Percentiles rank a stretch among this genome's conserved stretches.
phyloP scores from a whole-genome alignment of 2,113 vertebrate genomes.

The Rhombomys opimus region DNA sequence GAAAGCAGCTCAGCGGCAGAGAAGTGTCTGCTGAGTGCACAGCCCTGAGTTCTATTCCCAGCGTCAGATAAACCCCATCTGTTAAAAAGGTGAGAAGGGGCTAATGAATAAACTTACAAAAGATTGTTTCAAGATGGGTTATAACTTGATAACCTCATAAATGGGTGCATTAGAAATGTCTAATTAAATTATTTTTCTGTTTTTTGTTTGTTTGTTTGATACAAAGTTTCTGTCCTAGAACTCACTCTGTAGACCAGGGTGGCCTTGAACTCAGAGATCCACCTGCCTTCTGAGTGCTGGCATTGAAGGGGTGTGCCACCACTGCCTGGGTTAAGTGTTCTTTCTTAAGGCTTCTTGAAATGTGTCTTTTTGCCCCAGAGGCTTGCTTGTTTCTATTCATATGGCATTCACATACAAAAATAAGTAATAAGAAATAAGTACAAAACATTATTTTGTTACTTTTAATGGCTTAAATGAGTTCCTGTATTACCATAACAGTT shows the following conservation, averaged over 20 bases:
- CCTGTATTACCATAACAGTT: slow-evolving; percentile 68
- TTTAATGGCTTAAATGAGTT: slow-evolving; percentile 64
- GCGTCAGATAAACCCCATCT: neutral
- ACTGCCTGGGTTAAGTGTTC: neutral
- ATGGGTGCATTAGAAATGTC: neutral
- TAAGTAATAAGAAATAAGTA: too few species aligned
- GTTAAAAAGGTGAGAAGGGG: neutral
- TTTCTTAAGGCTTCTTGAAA: neutral
- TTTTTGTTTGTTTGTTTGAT: too few species aligned
- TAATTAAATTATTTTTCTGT: neutral
- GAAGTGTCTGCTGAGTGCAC: neutral
- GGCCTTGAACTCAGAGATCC: too few species aligned
- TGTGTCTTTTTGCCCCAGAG: neutral
- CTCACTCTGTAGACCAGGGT: too few species aligned
- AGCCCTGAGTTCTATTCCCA: neutral
- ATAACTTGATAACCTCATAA: neutral
- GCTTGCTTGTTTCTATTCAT: neutral
- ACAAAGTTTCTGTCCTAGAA: too few species aligned
- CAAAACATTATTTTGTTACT: slow-evolving; percentile 52
- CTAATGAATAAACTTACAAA: neutral
- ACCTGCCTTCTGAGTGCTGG: neutral
- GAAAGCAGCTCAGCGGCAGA: neutral
- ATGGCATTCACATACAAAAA: neutral
- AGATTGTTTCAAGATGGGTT: neutral
- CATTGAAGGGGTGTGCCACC: neutral